These are phyloP conservation scores for Emydura subglobosa DNA, from an alignment of 2,113 vertebrate species.

Conservation along the genomic window DNA sequence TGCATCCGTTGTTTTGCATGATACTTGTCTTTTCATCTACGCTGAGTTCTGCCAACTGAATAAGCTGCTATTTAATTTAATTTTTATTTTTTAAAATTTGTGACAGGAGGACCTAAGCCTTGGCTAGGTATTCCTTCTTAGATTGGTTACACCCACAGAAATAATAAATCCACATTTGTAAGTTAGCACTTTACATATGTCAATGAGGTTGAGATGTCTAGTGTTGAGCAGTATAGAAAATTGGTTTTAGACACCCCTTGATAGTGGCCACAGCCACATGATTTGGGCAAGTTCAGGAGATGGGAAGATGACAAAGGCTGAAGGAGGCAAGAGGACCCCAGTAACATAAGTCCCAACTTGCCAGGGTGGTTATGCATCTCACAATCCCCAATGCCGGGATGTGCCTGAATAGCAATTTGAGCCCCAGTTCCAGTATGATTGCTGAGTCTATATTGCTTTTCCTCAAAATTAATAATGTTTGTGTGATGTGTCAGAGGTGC, in stretches of 20 bases:
- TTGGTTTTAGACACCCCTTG: not conserved
- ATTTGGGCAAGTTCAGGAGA: not conserved
- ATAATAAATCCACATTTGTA: not conserved
- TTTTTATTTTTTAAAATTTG: not conserved
- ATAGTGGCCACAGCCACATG: not conserved
- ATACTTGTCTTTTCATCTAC: not conserved
- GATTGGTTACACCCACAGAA: not conserved
- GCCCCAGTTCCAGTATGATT: not conserved
- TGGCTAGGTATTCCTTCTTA: not conserved
- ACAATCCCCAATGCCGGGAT: accelerated
- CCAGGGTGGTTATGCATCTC: not conserved
- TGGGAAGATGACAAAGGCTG: not conserved
- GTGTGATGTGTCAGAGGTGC: accelerated
- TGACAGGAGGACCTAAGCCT: not conserved
- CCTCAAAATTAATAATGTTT: accelerated
- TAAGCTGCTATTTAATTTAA: not conserved
- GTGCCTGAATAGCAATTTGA: not conserved
- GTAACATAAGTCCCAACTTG: not conserved
- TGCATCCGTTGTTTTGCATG: not conserved
- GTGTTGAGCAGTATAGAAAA: not conserved
- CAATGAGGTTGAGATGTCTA: not conserved
- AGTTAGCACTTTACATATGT: not conserved
- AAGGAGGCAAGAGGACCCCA: not conserved
- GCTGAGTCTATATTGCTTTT: not conserved
- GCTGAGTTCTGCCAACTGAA: not conserved